Evolutionary conservation across 2,888 invertebrate species (phyloP), one percentile per base, ranked within the genome.

Genomic region (Synergus umbraculus): DNA sequence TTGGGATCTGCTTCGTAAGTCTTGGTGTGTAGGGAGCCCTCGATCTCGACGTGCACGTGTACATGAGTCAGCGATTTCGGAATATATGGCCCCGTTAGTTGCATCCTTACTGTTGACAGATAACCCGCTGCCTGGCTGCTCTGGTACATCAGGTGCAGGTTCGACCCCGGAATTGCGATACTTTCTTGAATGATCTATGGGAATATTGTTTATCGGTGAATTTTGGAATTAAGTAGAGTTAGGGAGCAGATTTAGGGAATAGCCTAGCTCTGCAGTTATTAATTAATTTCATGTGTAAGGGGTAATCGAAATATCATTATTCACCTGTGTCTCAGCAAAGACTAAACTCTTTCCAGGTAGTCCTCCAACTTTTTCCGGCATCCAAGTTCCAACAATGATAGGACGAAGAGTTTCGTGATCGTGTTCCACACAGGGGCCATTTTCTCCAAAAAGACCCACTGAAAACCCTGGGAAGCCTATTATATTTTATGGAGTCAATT

Each of bases 1-100:
- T 98, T 97, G 0, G 98, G 97, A 92, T 98, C 98, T 0, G 99
- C 98, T 92, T 99, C 99, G 92, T 99, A 98, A 0, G 96, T 96
- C 92, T 97, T 97, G 15, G 97, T 96, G 92, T 98, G 97, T 15
- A 98, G 93, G 1, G 97, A 97, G 7, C 99, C 99, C 92, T 98
- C 98, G 81, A 98, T 97, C 90, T 97, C 97, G 0, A 97, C 97
- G 85, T 97, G 95, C 22, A 99, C 96, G 92, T 98, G 98, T 0
- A 99, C 98, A 88, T 97, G 96, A 4, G 96, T 95, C 79, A 98
- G 93, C 0, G 97, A 95, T 76, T 95, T 94, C 18, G 98, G 98
- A 77, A 98, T 96, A 46, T 94, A 93, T 69, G 95, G 94, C 2
- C 96, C 96, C 2, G 98, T 98, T 77, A 98, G 93, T 88, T 97